Evolutionary conservation across 2,113 vertebrate species (phyloP), one percentile per base, ranked within the genome.

Genomic region (Eulacestoma nigropectus): DNA sequence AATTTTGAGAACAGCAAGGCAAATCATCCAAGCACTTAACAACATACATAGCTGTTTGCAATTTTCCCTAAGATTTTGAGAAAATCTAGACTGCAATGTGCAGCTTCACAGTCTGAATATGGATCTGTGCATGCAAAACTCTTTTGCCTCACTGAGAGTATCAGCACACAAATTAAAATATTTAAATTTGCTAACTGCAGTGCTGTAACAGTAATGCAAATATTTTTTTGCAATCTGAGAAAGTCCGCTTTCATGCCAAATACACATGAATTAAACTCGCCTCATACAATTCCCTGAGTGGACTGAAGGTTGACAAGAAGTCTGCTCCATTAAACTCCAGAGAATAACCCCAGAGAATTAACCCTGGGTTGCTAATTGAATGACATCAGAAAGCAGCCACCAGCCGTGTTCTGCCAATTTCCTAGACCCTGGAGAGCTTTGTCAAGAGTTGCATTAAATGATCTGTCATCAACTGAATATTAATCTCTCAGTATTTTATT

Each of bases 401-500:
- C 76, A 60, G 22, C 6, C 0, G 1, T 25, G 37, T 68, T 47
- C 92, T 81, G 86, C 79, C 69, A 63, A 26, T 64, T 80, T 78
- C 59, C 79, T 65, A 46, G 46, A 30, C 4, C 3, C 67, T 75
- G 50, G 22, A 55, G 70, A 50, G 35, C 63, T 67, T 56, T 41
- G 53, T 83, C 92, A 81, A 76, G 81, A 49, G 39, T 69, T 77
- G 52, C 42, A 83, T 95, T 82, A 90, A 91, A 87, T 22, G 44
- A 88, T 83, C 93, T 94, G 87, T 93, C 81, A 76, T 93, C 83
- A 62, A 37, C 47, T 77, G 69, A 87, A 72, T 90, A 84, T 86
- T 94, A 95, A 95, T 96, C 88, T 93, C 60, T 75, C 68, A 27
- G 52, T 78, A 63, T 94, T 96, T 94, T 95, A 97, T 87, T 67